phyloP scores from a whole-genome alignment of 2,797 vertebrate species.

The Ispidina picta region DNA sequence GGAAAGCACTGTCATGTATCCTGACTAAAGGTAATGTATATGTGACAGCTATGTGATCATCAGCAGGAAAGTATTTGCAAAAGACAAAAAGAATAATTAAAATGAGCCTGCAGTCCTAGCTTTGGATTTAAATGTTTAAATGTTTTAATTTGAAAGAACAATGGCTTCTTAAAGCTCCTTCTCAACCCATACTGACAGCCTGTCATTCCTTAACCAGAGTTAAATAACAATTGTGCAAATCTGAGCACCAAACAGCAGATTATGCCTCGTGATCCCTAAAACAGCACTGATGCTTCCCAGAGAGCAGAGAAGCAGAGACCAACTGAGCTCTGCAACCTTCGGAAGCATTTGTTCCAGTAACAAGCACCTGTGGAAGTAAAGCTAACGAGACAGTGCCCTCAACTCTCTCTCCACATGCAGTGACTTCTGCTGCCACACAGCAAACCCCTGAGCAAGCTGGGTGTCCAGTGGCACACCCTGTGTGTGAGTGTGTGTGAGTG shows the following conservation, averaged over 20 bases:
- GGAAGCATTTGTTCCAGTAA: not conserved
- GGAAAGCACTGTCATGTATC: slow-evolving; percentile 61
- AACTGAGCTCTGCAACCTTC: not conserved
- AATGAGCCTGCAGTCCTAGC: slow-evolving; percentile 69
- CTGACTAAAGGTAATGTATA: slow-evolving; percentile 55
- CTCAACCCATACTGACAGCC: slow-evolving; percentile 66
- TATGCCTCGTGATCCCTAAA: slow-evolving; percentile 47
- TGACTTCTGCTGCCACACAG: accelerated
- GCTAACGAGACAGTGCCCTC: not conserved
- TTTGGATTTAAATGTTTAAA: slow-evolving; percentile 78
- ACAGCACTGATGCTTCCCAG: not conserved
- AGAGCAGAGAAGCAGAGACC: not conserved
- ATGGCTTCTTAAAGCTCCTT: slow-evolving; percentile 70
- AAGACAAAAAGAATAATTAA: slow-evolving; percentile 79
- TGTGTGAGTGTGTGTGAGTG: accelerated
- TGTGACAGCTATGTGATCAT: slow-evolving; percentile 73
- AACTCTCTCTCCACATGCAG: accelerated
- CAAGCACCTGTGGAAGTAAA: not conserved
- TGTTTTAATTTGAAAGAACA: slow-evolving; percentile 82
- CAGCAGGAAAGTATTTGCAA: slow-evolving; percentile 53
- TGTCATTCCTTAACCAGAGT: slow-evolving; percentile 67
- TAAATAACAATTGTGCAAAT: slow-evolving; percentile 4
- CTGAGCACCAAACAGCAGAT: slow-evolving; percentile 64
- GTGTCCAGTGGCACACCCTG: not conserved
- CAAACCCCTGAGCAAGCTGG: accelerated